Evolutionary conservation across 2,888 invertebrate genomes (phyloP).

Genomic region (Lypha dubia): DNA sequence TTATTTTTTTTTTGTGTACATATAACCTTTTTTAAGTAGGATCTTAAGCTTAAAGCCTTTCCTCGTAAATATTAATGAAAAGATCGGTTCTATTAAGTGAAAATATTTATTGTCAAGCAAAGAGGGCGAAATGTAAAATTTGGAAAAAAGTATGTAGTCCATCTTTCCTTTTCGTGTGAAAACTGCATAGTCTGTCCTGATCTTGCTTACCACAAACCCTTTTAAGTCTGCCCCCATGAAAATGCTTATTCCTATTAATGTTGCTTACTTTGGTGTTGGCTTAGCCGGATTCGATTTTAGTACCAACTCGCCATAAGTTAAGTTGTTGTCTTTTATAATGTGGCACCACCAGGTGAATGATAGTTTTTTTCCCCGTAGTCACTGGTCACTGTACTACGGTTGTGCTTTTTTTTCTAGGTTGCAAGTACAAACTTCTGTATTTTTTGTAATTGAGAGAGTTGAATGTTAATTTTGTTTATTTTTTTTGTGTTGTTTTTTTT

Average conservation of each 20-base stretch:
- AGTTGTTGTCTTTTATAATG: slow-evolving; percentile 51
- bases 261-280: background rate
- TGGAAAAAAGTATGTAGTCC: no score
- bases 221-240: background rate
- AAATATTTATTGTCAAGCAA: no score
- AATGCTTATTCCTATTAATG: background rate
- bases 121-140: no score
- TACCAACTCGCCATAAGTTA: slow-evolving; percentile 52
- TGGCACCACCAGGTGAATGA: slow-evolving; percentile 56
- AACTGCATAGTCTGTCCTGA: background rate
- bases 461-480: slow-evolving; percentile 49
- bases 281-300: slow-evolving; percentile 53
- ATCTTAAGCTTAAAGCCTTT: no score
- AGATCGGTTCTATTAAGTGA: no score
- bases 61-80: no score
- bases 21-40: no score
- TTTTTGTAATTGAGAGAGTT: slow-evolving; percentile 66
- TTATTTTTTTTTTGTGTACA: no score
- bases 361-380: slow-evolving; percentile 44
- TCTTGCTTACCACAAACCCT: background rate
- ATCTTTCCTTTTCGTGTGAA: no score
- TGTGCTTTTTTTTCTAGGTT: slow-evolving; percentile 44
- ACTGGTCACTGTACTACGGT: slow-evolving; percentile 30
- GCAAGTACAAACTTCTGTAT: slow-evolving; percentile 36
- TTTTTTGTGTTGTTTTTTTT: slow-evolving; percentile 37